A percentile compares a stretch with the other conserved stretches of the same genome.
Evolutionary conservation across 2,797 vertebrate species (phyloP).

Genomic region (Periophthalmus magnuspinnatus): DNA sequence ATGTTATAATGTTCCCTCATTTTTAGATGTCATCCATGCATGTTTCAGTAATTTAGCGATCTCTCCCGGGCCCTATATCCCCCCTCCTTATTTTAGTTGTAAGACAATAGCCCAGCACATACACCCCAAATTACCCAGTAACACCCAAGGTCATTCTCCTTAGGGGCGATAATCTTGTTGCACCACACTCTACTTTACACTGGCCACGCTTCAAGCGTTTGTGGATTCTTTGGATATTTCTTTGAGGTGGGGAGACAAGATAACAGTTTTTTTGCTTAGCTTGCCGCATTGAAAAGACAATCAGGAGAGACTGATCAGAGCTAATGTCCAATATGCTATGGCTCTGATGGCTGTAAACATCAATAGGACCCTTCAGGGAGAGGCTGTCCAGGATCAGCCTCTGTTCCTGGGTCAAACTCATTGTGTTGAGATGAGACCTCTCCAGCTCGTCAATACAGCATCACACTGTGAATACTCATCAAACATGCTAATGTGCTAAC

Average conservation of each 20-base stretch:
- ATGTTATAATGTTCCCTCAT: too few relatives aligned
- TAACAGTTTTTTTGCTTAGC: conserved; percentile 1
- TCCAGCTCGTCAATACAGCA: not conserved
- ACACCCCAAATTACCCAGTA: too few relatives aligned
- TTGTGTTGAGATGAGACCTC: not conserved
- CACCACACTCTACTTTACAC: too few relatives aligned
- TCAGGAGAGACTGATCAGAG: conserved; percentile 26
- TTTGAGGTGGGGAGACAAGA: not conserved
- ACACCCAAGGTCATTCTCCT: too few relatives aligned
- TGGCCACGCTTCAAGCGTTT: not conserved
- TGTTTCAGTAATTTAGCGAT: too few relatives aligned
- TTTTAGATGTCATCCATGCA: too few relatives aligned
- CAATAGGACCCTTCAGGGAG: not conserved
- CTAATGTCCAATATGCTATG: conserved; percentile 14
- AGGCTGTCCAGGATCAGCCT: not conserved
- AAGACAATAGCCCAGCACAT: too few relatives aligned
- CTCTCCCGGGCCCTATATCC: too few relatives aligned
- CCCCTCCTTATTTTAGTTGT: too few relatives aligned
- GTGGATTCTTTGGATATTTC: not conserved
- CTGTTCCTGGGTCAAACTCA: not conserved
- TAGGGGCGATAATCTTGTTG: too few relatives aligned
- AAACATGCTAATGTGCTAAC: not conserved
- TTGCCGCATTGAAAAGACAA: conserved; percentile 15
- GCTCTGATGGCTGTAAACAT: not conserved
- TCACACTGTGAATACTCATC: not conserved